A percentile compares a stretch with the other conserved stretches of the same genome.
phyloP scores from a whole-genome alignment of 2,797 vertebrate species.

The Leucoraja ocellata region DNA sequence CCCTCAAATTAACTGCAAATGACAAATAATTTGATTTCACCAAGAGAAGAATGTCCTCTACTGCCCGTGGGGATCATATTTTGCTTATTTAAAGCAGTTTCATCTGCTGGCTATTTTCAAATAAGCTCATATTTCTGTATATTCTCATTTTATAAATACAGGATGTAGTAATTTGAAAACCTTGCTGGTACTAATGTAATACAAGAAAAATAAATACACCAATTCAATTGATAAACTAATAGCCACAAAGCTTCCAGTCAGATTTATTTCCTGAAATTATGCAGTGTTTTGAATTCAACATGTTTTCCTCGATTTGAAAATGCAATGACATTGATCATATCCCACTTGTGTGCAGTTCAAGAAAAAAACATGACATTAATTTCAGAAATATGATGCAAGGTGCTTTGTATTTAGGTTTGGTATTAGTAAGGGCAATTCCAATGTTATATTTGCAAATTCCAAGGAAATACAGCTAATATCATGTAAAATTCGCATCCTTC shows the following conservation, averaged over 20 bases:
- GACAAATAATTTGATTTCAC: constrained; percentile 28
- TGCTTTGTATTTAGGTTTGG: not conserved
- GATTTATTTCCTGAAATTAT: not conserved
- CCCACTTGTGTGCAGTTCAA: not conserved
- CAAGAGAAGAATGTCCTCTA: constrained; percentile 8
- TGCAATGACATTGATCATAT: not conserved
- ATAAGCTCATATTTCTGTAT: not conserved
- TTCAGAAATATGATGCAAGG: not conserved
- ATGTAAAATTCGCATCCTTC: no score
- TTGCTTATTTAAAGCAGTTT: constrained; percentile 9
- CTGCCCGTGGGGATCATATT: not conserved
- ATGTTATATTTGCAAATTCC: no score
- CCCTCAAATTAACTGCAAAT: not conserved
- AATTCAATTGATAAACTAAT: not conserved
- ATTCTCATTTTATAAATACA: constrained; percentile 28
- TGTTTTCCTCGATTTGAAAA: not conserved
- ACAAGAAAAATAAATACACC: not conserved
- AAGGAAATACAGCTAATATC: no score
- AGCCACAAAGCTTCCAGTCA: not conserved
- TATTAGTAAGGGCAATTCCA: not conserved
- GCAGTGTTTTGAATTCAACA: not conserved
- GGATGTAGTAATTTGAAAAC: not conserved
- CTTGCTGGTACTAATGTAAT: not conserved
- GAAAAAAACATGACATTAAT: not conserved
- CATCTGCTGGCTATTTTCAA: constrained; percentile 20